phyloP scores from a whole-genome alignment of 2,797 vertebrate genomes.

The Taeniopygia guttata region DNA sequence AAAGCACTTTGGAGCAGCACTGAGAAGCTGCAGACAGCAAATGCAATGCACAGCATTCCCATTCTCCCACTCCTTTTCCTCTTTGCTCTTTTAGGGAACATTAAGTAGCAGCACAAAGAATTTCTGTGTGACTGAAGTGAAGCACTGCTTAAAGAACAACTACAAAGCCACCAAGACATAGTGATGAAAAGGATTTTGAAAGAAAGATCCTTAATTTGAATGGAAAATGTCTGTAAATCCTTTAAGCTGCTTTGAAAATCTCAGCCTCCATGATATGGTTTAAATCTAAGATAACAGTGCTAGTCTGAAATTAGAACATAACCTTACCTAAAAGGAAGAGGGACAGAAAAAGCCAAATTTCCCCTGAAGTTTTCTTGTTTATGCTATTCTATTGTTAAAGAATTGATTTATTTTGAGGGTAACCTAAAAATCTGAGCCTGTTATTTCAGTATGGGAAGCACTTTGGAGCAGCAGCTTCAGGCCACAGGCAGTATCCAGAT shows the following conservation, averaged over 20 bases:
- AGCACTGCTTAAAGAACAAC: not conserved
- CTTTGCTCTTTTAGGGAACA: not conserved
- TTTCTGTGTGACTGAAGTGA: not conserved
- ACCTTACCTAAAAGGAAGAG: not conserved
- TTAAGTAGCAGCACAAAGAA: slow-evolving; percentile 8
- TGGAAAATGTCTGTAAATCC: slow-evolving; percentile 61
- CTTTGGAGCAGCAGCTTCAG: not conserved
- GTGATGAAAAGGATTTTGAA: slow-evolving; percentile 37
- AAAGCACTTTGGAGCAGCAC: not conserved
- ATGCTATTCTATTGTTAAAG: not conserved
- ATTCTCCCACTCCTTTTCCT: not conserved
- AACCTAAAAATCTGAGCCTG: not conserved
- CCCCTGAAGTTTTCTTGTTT: not conserved
- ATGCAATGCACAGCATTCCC: not conserved
- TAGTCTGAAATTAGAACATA: slow-evolving; percentile 22
- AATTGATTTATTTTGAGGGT: not conserved
- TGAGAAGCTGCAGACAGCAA: not conserved
- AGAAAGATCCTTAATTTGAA: slow-evolving; percentile 57
- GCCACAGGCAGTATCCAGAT: not conserved
- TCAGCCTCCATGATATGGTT: slow-evolving; percentile 30
- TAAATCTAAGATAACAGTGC: slow-evolving; percentile 26
- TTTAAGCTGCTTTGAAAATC: slow-evolving; percentile 63
- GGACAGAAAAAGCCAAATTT: not conserved
- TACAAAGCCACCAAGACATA: not conserved
- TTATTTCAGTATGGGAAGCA: not conserved